phyloP scores from a whole-genome alignment of 2,797 vertebrate species.

The Sparidentex hasta region DNA sequence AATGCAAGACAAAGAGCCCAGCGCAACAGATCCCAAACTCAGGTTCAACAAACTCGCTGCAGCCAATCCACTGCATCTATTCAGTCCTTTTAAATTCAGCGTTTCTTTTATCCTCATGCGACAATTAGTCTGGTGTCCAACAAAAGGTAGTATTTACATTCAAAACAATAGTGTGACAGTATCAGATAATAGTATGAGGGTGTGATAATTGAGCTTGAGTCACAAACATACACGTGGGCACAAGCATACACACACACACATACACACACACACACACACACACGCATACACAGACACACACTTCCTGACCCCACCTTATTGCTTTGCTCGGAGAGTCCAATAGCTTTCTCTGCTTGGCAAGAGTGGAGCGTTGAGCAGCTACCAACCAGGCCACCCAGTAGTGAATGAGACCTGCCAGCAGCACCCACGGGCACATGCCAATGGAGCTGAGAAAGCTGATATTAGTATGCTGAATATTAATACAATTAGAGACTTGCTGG shows the following conservation, averaged over 20 bases:
- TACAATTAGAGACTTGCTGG: constrained; percentile 9
- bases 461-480: constrained; percentile 66
- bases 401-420: constrained; percentile 72
- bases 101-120: constrained; percentile 50
- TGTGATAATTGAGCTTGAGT: constrained; percentile 43
- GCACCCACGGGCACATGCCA: constrained; percentile 59
- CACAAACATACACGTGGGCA: constrained; percentile 26
- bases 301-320: constrained; percentile 43
- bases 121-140: constrained; percentile 54
- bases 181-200: constrained; percentile 33
- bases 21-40: constrained; percentile 74
- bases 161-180: constrained; percentile 43
- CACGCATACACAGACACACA: constrained; percentile 23
- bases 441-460: constrained; percentile 49
- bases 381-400: constrained; percentile 82
- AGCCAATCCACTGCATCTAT: constrained; percentile 66
- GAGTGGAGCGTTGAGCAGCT: constrained; percentile 58
- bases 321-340: constrained; percentile 64
- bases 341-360: constrained; percentile 78
- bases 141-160: constrained; percentile 65
- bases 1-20: constrained; percentile 73
- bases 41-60: constrained; percentile 77
- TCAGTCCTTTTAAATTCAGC: constrained; percentile 49
- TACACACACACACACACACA: constrained; percentile 2
- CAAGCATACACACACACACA: constrained; percentile 3